Evolutionary conservation across 2,113 vertebrate genomes (phyloP).

Genomic region (Azemiops feae): DNA sequence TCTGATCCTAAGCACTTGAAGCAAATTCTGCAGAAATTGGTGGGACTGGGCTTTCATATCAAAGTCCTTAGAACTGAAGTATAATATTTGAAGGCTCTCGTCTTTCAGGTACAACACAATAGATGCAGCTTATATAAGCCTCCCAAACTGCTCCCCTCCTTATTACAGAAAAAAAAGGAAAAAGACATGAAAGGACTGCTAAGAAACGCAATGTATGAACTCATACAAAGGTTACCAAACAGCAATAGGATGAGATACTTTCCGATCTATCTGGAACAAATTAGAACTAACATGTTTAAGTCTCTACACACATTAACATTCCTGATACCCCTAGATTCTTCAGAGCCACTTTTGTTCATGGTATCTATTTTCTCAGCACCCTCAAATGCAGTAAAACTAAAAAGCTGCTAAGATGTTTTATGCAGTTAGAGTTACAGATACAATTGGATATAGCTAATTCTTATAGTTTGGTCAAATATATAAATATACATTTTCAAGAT

Average conservation of each 20-base stretch:
- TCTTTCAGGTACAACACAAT: not conserved
- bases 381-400: slow-evolving; percentile 45
- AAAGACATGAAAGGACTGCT: fast-evolving
- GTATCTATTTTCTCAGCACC: slow-evolving; percentile 49
- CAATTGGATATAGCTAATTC: slow-evolving; percentile 17
- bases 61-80: not conserved
- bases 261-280: not conserved
- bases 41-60: not conserved
- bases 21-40: not conserved
- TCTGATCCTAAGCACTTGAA: slow-evolving; percentile 2
- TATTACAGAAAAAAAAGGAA: not conserved
- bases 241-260: not conserved
- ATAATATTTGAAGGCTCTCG: not conserved
- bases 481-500: not conserved
- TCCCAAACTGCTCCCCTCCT: not conserved
- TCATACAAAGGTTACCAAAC: fast-evolving
- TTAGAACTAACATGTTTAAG: slow-evolving; percentile 12
- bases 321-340: slow-evolving; percentile 1
- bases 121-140: not conserved
- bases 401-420: slow-evolving; percentile 37
- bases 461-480: slow-evolving; percentile 8
- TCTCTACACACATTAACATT: slow-evolving; percentile 1
- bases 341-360: slow-evolving; percentile 51
- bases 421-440: slow-evolving; percentile 4
- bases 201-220: not conserved